phyloP scores from a whole-genome alignment of 2,113 vertebrate species.

The Cathartes aura region DNA sequence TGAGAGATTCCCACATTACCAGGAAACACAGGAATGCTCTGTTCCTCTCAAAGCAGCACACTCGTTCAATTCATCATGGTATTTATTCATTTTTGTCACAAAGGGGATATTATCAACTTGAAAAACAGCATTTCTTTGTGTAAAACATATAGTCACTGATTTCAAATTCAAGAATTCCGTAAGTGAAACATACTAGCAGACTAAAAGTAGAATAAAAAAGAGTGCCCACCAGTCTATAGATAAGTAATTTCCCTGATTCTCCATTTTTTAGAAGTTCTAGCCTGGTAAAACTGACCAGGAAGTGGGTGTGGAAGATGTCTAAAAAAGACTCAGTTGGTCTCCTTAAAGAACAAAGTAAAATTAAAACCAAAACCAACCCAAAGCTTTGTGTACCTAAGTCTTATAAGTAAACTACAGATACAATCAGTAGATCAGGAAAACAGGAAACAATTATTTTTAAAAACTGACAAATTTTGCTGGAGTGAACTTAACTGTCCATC shows the following conservation, averaged over 20 bases:
- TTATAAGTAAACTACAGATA: slow-evolving; percentile 13
- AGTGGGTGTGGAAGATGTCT: background rate
- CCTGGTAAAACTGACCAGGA: background rate
- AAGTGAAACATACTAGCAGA: background rate
- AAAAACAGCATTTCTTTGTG: background rate
- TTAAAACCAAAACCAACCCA: background rate
- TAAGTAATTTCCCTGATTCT: background rate
- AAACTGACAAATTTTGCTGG: background rate
- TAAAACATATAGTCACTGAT: background rate
- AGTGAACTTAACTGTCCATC: background rate
- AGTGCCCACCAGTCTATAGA: background rate
- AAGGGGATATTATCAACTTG: background rate
- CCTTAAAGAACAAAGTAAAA: background rate
- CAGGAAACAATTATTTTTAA: slow-evolving; percentile 26
- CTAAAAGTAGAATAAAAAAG: background rate
- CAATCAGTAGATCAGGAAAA: background rate
- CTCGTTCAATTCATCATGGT: background rate
- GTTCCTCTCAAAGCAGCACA: background rate
- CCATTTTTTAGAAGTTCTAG: background rate
- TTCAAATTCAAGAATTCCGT: background rate
- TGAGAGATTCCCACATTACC: rapidly evolving
- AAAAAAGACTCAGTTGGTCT: background rate
- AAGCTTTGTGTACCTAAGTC: background rate
- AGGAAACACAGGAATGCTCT: background rate
- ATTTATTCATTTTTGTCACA: background rate